A percentile compares a stretch with the other conserved stretches of the same genome.
Evolutionary conservation across 2,888 invertebrate genomes (phyloP).

Genomic region (Ctenicera cuprea): DNA sequence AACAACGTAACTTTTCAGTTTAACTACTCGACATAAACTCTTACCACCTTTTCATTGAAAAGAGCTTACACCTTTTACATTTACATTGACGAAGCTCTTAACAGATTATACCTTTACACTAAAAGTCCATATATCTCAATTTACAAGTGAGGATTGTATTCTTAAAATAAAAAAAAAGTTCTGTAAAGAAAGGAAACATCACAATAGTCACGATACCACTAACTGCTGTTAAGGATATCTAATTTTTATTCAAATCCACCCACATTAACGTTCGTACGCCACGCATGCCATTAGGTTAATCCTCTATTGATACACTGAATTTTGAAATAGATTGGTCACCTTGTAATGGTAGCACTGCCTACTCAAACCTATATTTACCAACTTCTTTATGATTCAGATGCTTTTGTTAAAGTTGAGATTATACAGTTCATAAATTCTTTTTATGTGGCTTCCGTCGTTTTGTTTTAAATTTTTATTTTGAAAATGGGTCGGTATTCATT

Average conservation of each 20-base stretch:
- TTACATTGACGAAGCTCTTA: not conserved
- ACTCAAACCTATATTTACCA: not conserved
- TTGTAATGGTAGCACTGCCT: not conserved
- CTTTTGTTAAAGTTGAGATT: too few species aligned
- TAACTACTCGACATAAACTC: too few species aligned
- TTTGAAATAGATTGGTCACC: slow-evolving; percentile 8
- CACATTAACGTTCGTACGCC: slow-evolving; percentile 6
- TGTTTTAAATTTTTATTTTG: too few species aligned
- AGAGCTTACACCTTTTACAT: too few species aligned
- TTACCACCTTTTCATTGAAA: too few species aligned
- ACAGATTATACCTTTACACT: slow-evolving; percentile 4
- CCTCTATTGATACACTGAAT: slow-evolving; percentile 2
- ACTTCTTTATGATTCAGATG: not conserved
- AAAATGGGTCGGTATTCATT: too few species aligned
- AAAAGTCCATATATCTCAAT: not conserved
- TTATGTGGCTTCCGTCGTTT: too few species aligned
- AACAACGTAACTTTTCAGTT: too few species aligned
- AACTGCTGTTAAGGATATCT: not conserved
- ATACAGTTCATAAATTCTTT: too few species aligned
- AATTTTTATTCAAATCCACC: slow-evolving; percentile 5
- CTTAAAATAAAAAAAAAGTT: not conserved
- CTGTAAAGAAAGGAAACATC: not conserved
- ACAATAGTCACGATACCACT: not conserved
- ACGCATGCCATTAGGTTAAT: slow-evolving; percentile 1
- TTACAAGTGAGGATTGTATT: not conserved